phyloP scores from a whole-genome alignment of 2,797 vertebrate species.

The Gymnopithys bicolor region DNA sequence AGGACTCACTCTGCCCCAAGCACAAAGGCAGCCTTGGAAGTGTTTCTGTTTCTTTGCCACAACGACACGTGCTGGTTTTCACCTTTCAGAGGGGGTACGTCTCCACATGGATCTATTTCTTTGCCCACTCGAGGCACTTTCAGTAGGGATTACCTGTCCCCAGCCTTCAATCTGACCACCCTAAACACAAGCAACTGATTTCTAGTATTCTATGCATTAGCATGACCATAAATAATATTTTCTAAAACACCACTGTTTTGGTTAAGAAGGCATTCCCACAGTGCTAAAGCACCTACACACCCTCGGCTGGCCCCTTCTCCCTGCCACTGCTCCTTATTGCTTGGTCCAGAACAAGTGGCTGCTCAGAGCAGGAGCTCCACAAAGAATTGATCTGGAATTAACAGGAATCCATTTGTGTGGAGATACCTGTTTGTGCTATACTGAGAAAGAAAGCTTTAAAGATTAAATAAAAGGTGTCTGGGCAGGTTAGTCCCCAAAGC shows the following conservation, averaged over 20 bases:
- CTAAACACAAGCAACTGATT: not conserved
- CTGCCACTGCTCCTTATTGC: not conserved
- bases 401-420: not conserved
- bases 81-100: not conserved
- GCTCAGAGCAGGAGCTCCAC: not conserved
- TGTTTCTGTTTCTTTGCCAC: not conserved
- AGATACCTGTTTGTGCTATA: not conserved
- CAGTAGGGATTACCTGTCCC: not conserved
- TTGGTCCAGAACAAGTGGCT: not conserved
- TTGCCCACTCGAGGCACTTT: not conserved
- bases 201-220: not conserved
- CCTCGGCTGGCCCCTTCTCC: not conserved
- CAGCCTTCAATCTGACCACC: not conserved
- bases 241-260: not conserved
- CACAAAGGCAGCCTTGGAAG: not conserved
- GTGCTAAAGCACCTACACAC: not conserved
- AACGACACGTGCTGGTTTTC: not conserved
- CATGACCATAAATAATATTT: fast-evolving
- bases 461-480: not conserved
- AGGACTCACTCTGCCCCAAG: not conserved
- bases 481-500: not conserved
- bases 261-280: not conserved
- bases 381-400: not conserved
- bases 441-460: not conserved
- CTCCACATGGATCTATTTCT: not conserved